Conservation (phyloP, 2,888 invertebrate species). For the Platycheirus rosarum region DNA sequence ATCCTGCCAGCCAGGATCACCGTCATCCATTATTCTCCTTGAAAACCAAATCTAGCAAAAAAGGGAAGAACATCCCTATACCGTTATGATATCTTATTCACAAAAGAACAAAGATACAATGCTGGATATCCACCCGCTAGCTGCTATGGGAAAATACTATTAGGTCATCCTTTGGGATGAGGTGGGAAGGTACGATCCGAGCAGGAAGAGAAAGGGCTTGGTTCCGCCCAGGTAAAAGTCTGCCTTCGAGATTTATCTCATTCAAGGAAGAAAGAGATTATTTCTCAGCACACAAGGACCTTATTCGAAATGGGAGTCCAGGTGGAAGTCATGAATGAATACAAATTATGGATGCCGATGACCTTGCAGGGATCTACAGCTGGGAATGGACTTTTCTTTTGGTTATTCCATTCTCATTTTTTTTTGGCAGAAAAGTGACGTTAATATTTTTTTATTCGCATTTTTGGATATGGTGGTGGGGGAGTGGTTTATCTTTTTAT, state of each 20-base stretch:
- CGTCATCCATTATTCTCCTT: conserved; percentile 55
- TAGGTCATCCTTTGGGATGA: background rate
- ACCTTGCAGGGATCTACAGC: conserved; percentile 46
- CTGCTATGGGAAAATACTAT: conserved; percentile 5
- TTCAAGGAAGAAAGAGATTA: conserved; percentile 54
- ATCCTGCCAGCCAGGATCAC: conserved; percentile 33
- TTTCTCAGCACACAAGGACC: conserved; percentile 27
- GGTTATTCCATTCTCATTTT: too few species aligned
- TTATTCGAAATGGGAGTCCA: conserved; percentile 64
- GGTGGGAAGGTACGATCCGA: background rate
- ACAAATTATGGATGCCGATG: conserved; percentile 68
- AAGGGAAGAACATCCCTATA: background rate
- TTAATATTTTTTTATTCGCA: conserved; percentile 37
- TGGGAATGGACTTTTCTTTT: background rate
- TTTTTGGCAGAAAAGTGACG: conserved; percentile 32
- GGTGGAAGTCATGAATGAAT: conserved; percentile 69
- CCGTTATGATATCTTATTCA: conserved; percentile 3
- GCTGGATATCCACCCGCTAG: background rate
- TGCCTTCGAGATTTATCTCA: conserved; percentile 61
- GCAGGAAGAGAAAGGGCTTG: conserved; percentile 16
- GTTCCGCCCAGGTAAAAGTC: conserved; percentile 13
- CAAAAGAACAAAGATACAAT: background rate
- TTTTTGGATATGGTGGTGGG: too few species aligned
- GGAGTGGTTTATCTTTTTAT: conserved; percentile 59
- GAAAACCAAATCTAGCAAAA: conserved; percentile 21